Evolutionary conservation across 1,140 invertebrate species (phyloP).

Genomic region (Drosophila willistoni): DNA sequence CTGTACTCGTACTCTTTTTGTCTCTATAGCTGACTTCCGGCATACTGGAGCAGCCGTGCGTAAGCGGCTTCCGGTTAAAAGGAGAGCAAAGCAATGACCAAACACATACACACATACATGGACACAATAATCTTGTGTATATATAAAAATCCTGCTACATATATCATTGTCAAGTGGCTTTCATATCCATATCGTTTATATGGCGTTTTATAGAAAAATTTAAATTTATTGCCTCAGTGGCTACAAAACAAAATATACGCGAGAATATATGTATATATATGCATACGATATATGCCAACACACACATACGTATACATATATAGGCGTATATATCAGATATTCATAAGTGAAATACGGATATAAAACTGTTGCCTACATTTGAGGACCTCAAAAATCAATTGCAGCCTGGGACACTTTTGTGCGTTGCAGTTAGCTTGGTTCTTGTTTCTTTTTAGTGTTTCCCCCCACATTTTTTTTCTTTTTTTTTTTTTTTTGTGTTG

Average conservation of each 20-base stretch:
- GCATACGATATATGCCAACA: not conserved
- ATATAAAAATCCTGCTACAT: conserved; percentile 23
- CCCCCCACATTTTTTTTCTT: not conserved
- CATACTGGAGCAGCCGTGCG: conserved; percentile 66
- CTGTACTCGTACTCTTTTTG: conserved; percentile 2
- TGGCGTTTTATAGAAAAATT: conserved; percentile 56
- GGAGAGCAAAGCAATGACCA: conserved; percentile 31
- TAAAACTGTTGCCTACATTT: conserved; percentile 29
- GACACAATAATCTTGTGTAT: not conserved
- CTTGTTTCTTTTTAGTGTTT: conserved; percentile 33
- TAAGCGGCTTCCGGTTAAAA: conserved; percentile 68
- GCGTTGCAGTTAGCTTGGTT: conserved; percentile 18
- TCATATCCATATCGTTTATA: conserved; percentile 40
- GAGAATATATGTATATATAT: not conserved
- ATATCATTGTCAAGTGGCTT: conserved; percentile 69
- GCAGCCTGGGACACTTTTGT: conserved; percentile 68
- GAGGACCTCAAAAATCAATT: conserved; percentile 64
- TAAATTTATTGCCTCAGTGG: conserved; percentile 74
- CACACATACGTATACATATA: not conserved
- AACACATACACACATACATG: conserved; percentile 20
- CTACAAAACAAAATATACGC: conserved; percentile 39
- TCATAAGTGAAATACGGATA: conserved; percentile 1
- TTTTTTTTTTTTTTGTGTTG: conserved; percentile 6
- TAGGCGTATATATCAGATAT: conserved; percentile 3
- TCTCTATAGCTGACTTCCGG: conserved; percentile 57